Conservation (phyloP, 2,888 invertebrate species). For the Prenolepis imparis region DNA sequence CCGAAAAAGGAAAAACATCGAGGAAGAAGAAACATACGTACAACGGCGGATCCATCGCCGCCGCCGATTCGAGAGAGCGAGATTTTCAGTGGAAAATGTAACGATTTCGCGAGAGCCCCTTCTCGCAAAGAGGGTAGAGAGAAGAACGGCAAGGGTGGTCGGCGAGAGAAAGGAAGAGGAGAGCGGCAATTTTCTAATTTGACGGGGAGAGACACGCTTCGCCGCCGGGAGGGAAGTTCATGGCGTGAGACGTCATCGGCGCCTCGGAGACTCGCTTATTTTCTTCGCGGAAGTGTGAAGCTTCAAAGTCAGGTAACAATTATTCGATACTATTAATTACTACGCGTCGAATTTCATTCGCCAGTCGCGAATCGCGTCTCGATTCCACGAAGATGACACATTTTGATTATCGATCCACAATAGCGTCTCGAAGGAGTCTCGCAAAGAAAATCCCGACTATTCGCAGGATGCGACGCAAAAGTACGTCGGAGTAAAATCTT, state of each 20-base stretch:
- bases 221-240: constrained; percentile 20
- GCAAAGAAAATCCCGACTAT: background rate
- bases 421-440: background rate
- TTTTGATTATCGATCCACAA: constrained; percentile 16
- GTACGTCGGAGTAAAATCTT: background rate
- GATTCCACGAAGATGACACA: background rate
- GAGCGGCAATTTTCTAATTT: constrained; percentile 17
- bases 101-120: constrained; percentile 9
- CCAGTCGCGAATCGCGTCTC: background rate
- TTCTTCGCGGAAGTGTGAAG: constrained; percentile 22
- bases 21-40: background rate
- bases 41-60: background rate
- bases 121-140: background rate
- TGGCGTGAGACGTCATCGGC: constrained; percentile 52
- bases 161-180: background rate
- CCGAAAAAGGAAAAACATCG: constrained; percentile 17
- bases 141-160: background rate
- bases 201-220: constrained; percentile 11
- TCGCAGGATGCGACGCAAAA: background rate
- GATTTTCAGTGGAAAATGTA: constrained; percentile 40
- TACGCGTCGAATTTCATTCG: background rate
- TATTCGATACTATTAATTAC: background rate
- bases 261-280: constrained; percentile 40
- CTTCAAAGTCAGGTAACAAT: constrained; percentile 29
- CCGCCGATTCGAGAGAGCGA: constrained; percentile 33